Evolutionary conservation across 2,113 vertebrate species (phyloP).

Genomic region (Sapayoa aenigma): DNA sequence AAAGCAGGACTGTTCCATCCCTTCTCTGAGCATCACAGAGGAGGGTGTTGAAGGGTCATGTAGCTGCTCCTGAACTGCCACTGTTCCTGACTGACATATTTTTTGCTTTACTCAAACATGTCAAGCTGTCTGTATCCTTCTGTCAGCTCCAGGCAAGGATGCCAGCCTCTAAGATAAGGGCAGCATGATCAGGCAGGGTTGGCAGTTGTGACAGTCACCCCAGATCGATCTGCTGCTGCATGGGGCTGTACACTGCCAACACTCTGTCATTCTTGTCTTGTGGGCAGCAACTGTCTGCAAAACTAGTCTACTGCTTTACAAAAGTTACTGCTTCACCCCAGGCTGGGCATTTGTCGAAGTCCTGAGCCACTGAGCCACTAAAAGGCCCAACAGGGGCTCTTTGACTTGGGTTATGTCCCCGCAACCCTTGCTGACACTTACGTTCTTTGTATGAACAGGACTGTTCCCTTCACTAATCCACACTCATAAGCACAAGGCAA

Average conservation of each 20-base stretch:
- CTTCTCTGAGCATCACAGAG: background rate
- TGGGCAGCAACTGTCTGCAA: background rate
- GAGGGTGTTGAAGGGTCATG: background rate
- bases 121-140: background rate
- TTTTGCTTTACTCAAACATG: background rate
- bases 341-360: background rate
- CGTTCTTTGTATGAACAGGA: fast-evolving
- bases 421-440: background rate
- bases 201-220: background rate
- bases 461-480: background rate
- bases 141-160: constrained; percentile 2
- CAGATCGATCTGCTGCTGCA: background rate
- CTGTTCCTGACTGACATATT: background rate
- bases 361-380: background rate
- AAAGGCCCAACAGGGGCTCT: background rate
- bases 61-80: background rate
- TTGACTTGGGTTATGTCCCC: background rate
- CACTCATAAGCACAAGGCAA: background rate
- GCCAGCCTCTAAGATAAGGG: background rate
- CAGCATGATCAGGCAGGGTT: background rate
- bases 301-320: background rate
- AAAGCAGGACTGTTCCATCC: background rate
- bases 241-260: background rate
- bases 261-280: background rate
- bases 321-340: background rate